A percentile compares a stretch with the other conserved stretches of the same genome.
Conservation (phyloP, 2,797 vertebrate genomes). For the Echiichthys vipera region DNA sequence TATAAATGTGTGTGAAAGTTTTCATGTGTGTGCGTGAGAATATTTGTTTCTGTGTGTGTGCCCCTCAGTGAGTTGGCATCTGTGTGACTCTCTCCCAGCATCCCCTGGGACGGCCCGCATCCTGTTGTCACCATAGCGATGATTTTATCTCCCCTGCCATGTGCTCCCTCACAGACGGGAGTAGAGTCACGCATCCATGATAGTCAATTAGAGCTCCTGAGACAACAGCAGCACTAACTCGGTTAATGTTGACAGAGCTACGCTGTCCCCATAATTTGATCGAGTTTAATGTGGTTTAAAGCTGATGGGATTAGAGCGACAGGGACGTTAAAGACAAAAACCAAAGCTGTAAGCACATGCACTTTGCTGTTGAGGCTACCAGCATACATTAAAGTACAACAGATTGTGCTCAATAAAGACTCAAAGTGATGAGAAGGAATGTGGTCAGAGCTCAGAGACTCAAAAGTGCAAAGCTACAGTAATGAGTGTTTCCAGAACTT, state of each 20-base stretch:
- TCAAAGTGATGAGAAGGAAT: neutral
- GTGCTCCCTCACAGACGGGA: conserved; percentile 64
- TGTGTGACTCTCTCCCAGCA: conserved; percentile 72
- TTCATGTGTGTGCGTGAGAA: conserved; percentile 19
- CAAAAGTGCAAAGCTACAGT: neutral
- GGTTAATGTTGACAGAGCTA: conserved; percentile 43
- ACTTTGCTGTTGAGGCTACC: conserved; percentile 9
- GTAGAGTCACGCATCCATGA: conserved; percentile 68
- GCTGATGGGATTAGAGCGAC: conserved; percentile 11
- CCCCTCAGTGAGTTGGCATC: conserved; percentile 67
- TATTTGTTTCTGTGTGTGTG: conserved; percentile 39
- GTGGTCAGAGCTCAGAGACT: neutral
- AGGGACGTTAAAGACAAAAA: conserved; percentile 16
- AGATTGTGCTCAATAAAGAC: conserved; percentile 10
- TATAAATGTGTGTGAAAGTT: conserved; percentile 17
- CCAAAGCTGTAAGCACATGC: conserved; percentile 20
- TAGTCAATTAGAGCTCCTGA: conserved; percentile 58
- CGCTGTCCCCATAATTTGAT: conserved; percentile 26
- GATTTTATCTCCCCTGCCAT: conserved; percentile 80
- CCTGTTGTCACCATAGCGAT: conserved; percentile 83
- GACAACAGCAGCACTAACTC: conserved; percentile 45
- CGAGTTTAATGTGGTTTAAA: conserved; percentile 34
- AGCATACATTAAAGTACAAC: conserved; percentile 8
- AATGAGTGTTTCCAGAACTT: neutral
- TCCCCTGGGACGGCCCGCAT: conserved; percentile 71